Base-by-base conservation (phyloP, 2,888 invertebrate genomes). In the Idaea aversata region DNA sequence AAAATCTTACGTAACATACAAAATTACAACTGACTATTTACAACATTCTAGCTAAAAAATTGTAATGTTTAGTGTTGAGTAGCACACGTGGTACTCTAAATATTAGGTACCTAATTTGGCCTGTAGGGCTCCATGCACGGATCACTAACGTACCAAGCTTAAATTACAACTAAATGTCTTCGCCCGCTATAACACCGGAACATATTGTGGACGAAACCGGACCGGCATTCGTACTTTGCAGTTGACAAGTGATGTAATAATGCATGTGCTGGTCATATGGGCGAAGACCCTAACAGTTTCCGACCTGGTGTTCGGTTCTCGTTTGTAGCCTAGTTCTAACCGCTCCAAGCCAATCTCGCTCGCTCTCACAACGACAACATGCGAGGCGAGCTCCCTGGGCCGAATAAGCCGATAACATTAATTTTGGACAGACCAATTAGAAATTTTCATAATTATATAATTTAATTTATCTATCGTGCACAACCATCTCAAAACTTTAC, bases 21-120 rank as follows among this genome's bases (percentile, higher is more conserved):
- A 93, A 91, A 91, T 90, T 91, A 91, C 90, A 83, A 86, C 85
- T 87, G 85, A 87, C 88, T 91, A 91, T 91, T 76, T 91, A 93
- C 92, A 92, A 87, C 86, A 82, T 85, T 86, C 87, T 92, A 91
- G 87, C 90, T 87, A 89, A 85, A 73, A 82, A 82, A 74, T 77
- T 81, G 80, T 79, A 83, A 82, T 83, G 83, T 84, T 82, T 58
- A 81, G 79, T 85, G 77, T 83, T 74, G 81, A 81, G 82, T 80
- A 80, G 81, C 81, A 81, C 78, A 78, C 77, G 78, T 76, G 83
- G 85, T 86, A 86, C 85, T 78, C 85, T 88, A 88, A 84, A 82
- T 82, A 80, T 84, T 84, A 85, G 84, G 85, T 86, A 86, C 87
- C 85, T 85, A 87, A 76, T 85, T 86, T 87, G 86, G 87, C 87